Base-by-base conservation (phyloP, 2,113 vertebrate species). In the Campylomormyrus numenius region DNA sequence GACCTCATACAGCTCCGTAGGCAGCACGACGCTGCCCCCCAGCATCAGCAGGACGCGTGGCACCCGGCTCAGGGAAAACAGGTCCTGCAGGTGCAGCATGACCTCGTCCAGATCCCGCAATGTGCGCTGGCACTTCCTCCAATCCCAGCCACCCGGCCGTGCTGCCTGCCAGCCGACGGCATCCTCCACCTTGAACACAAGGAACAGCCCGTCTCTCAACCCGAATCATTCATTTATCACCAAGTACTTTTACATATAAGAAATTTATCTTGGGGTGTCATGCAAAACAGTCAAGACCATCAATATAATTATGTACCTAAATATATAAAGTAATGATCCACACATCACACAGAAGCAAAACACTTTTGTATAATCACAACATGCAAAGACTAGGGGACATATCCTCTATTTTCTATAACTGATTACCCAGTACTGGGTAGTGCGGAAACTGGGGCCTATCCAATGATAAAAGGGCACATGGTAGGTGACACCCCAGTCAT, bases 1-100 rank as follows among this genome's bases (percentile, higher is more conserved):
- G 49, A 99, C 95, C 95, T 99, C 98, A 0, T 98, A 99, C 17
- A 98, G 90, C 94, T 99, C 98, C 91, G 96, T 98, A 49, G 98
- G 98, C 58, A 95, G 96, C 89, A 97, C 13, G 1, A 95, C 89
- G 0, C 93, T 98, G 66, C 98, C 97, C 0, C 98, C 98, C 35
- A 99, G 95, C 0, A 99, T 93, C 84, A 99, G 95, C n/a, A 99
- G 96, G 90, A 99, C 97, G 0, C 97, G 95, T 10, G 98, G 98
- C 21, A 99, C 97, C 24, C 92, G 88, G 0, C 97, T 98, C 24
- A 98, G 94, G 19, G 95, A 96, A 90, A 99, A 99, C 15, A 99
- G 94, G 19, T 93, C 92, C 92, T 98, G 96, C 50, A 99, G 94
- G 85, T 98, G 97, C 90, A 95, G 93, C 88, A 99, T 92, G 77